These are phyloP conservation scores for Holacanthus passer DNA, from an alignment of 2,113 vertebrate species.

Conservation along the genomic window DNA sequence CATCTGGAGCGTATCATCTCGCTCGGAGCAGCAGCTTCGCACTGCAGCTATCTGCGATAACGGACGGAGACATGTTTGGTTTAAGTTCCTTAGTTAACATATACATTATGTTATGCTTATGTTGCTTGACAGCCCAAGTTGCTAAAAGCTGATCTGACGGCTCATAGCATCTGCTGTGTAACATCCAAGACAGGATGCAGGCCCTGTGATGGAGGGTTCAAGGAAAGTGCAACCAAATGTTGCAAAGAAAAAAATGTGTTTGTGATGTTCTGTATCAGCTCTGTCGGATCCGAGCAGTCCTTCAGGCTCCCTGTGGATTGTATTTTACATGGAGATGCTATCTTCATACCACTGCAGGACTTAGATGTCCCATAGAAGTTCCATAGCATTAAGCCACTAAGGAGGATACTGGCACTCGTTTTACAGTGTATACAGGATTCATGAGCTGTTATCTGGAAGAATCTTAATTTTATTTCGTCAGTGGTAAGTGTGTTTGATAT, in stretches of 20 bases:
- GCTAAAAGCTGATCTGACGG: constrained; percentile 28
- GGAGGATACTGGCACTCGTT: constrained; percentile 4
- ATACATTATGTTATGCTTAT: constrained; percentile 29
- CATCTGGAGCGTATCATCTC: constrained; percentile 59
- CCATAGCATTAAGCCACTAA: background rate
- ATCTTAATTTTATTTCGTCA: constrained; percentile 22
- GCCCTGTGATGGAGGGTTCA: constrained; percentile 55
- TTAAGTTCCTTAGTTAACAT: constrained; percentile 46
- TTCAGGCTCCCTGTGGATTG: constrained; percentile 13
- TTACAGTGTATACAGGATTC: background rate
- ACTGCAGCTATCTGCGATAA: constrained; percentile 44
- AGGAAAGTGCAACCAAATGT: constrained; percentile 53
- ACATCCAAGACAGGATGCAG: constrained; percentile 46
- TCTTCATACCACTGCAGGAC: constrained; percentile 2
- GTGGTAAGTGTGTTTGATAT: constrained; percentile 33
- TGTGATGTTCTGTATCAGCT: constrained; percentile 42
- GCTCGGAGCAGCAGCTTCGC: constrained; percentile 18
- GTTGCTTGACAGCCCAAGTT: constrained; percentile 32
- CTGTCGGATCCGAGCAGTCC: constrained; percentile 2
- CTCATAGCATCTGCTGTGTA: constrained; percentile 34
- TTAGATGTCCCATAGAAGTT: background rate
- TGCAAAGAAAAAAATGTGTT: constrained; percentile 35
- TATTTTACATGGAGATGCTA: constrained; percentile 36
- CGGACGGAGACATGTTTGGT: constrained; percentile 41
- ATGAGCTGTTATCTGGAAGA: background rate